Evolutionary conservation across 1,140 invertebrate species (phyloP).

Genomic region (Diploscapter pachys): DNA sequence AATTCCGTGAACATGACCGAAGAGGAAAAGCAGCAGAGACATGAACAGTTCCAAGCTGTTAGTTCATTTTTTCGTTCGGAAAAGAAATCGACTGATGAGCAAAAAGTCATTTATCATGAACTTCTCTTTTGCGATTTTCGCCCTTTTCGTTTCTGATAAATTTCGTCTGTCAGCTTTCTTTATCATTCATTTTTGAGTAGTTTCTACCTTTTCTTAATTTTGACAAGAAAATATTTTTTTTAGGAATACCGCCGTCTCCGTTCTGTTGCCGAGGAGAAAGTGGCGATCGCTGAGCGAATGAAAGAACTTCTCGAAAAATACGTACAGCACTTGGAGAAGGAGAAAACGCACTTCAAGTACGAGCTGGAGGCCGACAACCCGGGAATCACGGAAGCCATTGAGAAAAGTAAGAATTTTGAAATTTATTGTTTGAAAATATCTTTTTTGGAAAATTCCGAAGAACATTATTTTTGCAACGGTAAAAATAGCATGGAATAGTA

Average conservation of each 20-base stretch:
- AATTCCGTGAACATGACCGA: conserved; percentile 7
- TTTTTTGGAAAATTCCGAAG: neutral
- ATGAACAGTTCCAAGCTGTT: neutral
- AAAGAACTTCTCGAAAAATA: conserved; percentile 30
- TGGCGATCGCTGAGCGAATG: conserved; percentile 25
- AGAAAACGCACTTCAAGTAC: conserved; percentile 40
- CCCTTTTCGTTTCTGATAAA: neutral
- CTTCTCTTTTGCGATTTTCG: neutral
- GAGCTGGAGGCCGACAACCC: conserved; percentile 44
- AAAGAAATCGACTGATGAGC: conserved; percentile 2
- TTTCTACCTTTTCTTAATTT: neutral
- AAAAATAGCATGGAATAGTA: neutral
- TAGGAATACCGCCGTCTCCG: conserved; percentile 14
- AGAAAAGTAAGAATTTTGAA: conserved; percentile 28
- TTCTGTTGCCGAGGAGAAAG: conserved; percentile 11
- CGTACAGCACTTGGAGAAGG: conserved; percentile 34
- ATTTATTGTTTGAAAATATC: neutral
- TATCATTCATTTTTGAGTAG: neutral
- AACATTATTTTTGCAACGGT: neutral
- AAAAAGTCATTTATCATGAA: neutral
- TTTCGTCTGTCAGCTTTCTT: neutral
- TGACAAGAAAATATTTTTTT: conserved; percentile 2
- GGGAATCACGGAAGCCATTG: conserved; percentile 38
- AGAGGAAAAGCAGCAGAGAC: conserved; percentile 11
- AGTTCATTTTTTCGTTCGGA: neutral